Evolutionary conservation across 2,113 vertebrate genomes (phyloP), one percentile per base, ranked within the genome.

Genomic region (Nycticryphes semicollaris): DNA sequence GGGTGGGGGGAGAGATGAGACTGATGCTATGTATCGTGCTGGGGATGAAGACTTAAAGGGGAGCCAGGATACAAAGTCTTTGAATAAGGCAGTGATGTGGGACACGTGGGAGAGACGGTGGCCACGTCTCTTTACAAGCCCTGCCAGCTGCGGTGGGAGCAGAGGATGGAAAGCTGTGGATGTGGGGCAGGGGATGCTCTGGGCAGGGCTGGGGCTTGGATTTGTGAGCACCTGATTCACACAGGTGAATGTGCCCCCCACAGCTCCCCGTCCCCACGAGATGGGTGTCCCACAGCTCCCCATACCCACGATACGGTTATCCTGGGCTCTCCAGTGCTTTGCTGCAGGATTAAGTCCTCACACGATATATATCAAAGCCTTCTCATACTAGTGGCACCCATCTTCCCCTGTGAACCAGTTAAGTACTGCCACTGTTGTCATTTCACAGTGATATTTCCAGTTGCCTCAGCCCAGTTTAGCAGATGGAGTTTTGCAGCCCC

Each of bases 1-100:
- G 2, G 43, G 43, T 10, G 43, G 14, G 15, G 43, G 14, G 14
- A 43, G 13, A 43, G 43, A 39, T 1, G 9, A 43, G 43, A 5
- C 4, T 2, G 10, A 6, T 21, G 69, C 21, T 51, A 0, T 7
- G 3, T 20, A 1, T 10, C 11, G 0, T 11, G 14, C 45, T 56
- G 10, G 21, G 85, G 20, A 9, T 84, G 28, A 66, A 6, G 24
- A 8, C 28, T 12, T 30, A 2, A 8, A 48, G 54, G 15, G 30
- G 24, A 69, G 20, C 12, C 25, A 25, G 56, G 50, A 9, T 27
- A 1, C 6, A 6, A 51, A 51, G 37, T 4, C 8, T 20, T n/a
- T 10, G 72, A 5, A 0, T 14, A 6, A 31, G 39, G 12, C 6
- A 5, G 48, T 12, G 31, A 3, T 4, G 30, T 39, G 35, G 51